Evolutionary conservation across 2,888 invertebrate genomes (phyloP), one percentile per base, ranked within the genome.

Genomic region (Aleiodes leptofemur): DNA sequence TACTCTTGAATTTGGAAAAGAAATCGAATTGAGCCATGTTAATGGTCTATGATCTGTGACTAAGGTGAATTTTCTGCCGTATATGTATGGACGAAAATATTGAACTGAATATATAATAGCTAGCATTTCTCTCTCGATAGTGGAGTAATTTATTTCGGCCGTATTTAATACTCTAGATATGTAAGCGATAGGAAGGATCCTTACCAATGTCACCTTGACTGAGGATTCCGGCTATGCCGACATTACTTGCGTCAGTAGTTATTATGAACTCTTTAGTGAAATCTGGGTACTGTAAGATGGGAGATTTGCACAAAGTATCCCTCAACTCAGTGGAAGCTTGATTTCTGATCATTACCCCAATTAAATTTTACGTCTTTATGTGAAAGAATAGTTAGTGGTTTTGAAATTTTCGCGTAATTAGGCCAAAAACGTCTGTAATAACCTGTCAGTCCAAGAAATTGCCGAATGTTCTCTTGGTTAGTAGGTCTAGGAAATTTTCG

Each of bases 61-160:
- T 23, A 23, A 23, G 23, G 23, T 23, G 23, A 23, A 23, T 23
- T 23, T 23, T 23, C 23, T 23, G 1, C 23, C 23, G 2, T 23
- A 23, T 23, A 23, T 23, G 23, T 23, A 23, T 23, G 23, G 23
- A 23, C 23, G 69, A 9, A 78, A 77, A 16, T 79, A 72, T 0
- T 59, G 14, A 0, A 76, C 73, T 3, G 56, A 7, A 29, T 68
- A 77, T 0, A 76, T 69, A 7, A 77, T 72, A 50, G 76, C 73
- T 11, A 77, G 13, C 6, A 74, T 61, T 74, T 89, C 87, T 66
- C 87, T 88, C 76, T 89, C 87, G 14, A 87, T 85, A 1, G 83
- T 82, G 0, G 83, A 81, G 69, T 86, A 86, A 38, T 81, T 83
- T 34, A 50, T 69, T 81, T 87, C 83, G 0, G 83, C 77, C 68